Conservation (phyloP, 2,113 vertebrate species). For the Phalacrocorax aristotelis region DNA sequence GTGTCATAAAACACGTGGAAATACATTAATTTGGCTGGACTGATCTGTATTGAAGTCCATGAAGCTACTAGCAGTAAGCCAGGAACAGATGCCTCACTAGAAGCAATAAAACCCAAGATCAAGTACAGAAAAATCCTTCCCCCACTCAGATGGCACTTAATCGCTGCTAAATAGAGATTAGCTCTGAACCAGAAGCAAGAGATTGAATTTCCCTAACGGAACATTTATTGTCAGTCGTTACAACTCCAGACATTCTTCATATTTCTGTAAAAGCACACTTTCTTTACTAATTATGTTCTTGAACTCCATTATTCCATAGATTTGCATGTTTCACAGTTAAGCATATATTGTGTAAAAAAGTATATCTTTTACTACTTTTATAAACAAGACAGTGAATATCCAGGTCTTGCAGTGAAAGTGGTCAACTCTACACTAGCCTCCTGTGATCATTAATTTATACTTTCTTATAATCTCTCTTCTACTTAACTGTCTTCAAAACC, state of each 20-base stretch:
- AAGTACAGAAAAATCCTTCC: not conserved
- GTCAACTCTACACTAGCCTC: not conserved
- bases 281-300: not conserved
- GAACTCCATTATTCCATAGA: not conserved
- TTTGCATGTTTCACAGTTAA: not conserved
- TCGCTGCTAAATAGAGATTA: not conserved
- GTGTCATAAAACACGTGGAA: not conserved
- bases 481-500: not conserved
- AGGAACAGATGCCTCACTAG: not conserved
- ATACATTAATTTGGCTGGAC: not conserved
- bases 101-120: not conserved
- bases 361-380: not conserved
- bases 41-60: not conserved
- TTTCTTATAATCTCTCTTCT: not conserved
- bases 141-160: not conserved
- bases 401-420: not conserved
- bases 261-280: not conserved
- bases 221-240: not conserved
- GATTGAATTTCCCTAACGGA: not conserved
- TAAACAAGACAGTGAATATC: not conserved
- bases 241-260: not conserved
- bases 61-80: not conserved
- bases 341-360: not conserved
- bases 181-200: not conserved
- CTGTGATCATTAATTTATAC: not conserved